Percentiles rank a stretch among this genome's conserved stretches.
phyloP scores from a whole-genome alignment of 2,888 invertebrate genomes.

The Melanargia galathea region DNA sequence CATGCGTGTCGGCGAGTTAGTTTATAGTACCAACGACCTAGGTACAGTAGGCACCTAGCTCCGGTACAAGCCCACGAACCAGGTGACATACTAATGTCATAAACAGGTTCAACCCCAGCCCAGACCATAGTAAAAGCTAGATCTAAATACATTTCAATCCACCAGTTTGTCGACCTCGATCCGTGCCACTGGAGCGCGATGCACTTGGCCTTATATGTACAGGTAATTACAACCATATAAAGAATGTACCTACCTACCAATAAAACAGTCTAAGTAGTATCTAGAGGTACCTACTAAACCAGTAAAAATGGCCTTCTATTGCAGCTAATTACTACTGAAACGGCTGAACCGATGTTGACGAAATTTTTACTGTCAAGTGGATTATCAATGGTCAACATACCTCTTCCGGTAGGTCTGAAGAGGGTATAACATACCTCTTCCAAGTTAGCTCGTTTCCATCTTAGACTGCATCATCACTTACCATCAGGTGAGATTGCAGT shows the following conservation, averaged over 20 bases:
- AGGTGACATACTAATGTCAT: slow-evolving; percentile 14
- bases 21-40: background rate
- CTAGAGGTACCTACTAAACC: too few relatives aligned
- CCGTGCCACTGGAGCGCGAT: slow-evolving; percentile 63
- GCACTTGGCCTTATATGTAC: slow-evolving; percentile 52
- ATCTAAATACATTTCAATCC: slow-evolving; percentile 36
- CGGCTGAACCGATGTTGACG: too few relatives aligned
- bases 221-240: slow-evolving; percentile 13
- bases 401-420: too few relatives aligned
- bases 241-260: background rate
- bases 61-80: background rate
- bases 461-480: too few relatives aligned
- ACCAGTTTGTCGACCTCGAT: slow-evolving; percentile 60
- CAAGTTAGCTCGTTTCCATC: too few relatives aligned
- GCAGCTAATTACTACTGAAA: too few relatives aligned
- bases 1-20: background rate
- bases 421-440: too few relatives aligned
- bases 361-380: too few relatives aligned
- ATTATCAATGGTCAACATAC: too few relatives aligned
- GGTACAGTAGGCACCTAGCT: background rate
- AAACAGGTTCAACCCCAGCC: slow-evolving; percentile 17
- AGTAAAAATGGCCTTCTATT: too few relatives aligned
- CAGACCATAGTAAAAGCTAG: slow-evolving; percentile 30
- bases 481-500: too few relatives aligned
- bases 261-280: too few relatives aligned